phyloP scores from a whole-genome alignment of 1,140 invertebrate species.

The Meteorus sp. region DNA sequence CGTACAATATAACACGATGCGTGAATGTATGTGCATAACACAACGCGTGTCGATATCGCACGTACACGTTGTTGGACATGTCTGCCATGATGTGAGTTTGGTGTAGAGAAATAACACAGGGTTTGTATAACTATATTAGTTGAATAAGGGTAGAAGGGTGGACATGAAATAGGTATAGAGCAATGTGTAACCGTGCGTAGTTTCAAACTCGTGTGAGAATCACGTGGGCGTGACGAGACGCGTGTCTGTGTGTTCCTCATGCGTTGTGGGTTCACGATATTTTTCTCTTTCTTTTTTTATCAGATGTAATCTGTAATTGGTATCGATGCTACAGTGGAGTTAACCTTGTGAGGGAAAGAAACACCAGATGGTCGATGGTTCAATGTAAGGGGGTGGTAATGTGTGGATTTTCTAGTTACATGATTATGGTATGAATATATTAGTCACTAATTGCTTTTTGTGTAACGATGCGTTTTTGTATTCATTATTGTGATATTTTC shows the following conservation, averaged over 20 bases:
- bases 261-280: no score
- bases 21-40: no score
- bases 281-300: no score
- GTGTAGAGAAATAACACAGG: no score
- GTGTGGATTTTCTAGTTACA: background rate
- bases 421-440: conserved; percentile 1
- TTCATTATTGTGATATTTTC: no score
- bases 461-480: no score
- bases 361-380: no score
- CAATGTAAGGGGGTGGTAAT: conserved; percentile 3
- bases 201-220: conserved; percentile 12
- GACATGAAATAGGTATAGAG: background rate
- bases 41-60: background rate
- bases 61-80: background rate
- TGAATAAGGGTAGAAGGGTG: background rate
- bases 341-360: no score
- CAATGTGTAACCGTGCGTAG: background rate
- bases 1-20: no score
- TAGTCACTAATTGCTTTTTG: background rate
- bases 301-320: conserved; percentile 18
- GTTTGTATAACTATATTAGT: no score
- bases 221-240: conserved; percentile 19
- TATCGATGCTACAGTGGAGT: conserved; percentile 7
- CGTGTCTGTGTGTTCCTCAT: conserved; percentile 5
- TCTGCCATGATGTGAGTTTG: no score